These are phyloP conservation scores for Mimas tiliae DNA, from an alignment of 2,888 invertebrate genomes.

Conservation along the genomic window DNA sequence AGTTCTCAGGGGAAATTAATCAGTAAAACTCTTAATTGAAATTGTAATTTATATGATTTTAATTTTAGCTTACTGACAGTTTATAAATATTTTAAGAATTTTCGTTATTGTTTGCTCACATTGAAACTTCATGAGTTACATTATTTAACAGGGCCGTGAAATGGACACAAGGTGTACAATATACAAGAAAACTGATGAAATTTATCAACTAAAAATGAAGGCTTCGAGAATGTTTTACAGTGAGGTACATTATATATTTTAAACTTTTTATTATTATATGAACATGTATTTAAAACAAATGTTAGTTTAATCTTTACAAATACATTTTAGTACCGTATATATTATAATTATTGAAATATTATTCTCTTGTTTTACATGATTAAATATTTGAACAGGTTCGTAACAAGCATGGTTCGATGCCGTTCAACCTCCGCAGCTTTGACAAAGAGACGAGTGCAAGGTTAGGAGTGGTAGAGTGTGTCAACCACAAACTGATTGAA, in stretches of 20 bases:
- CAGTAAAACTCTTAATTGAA: constrained; percentile 55
- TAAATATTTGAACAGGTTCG: constrained; percentile 83
- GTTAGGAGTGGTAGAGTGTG: constrained; percentile 99
- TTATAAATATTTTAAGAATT: constrained; percentile 32
- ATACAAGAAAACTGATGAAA: constrained; percentile 98
- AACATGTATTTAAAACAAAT: too few relatives aligned
- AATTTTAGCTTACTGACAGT: constrained; percentile 56
- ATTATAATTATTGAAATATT: too few relatives aligned
- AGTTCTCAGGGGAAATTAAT: constrained; percentile 64
- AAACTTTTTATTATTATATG: background rate
- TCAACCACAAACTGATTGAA: constrained; percentile 98
- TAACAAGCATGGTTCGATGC: constrained; percentile 97
- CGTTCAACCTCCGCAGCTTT: constrained; percentile 97
- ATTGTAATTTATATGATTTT: constrained; percentile 48
- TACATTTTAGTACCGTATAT: too few relatives aligned
- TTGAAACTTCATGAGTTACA: background rate
- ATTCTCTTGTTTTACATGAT: too few relatives aligned
- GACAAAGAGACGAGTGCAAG: constrained; percentile 99
- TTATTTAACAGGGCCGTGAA: constrained; percentile 89
- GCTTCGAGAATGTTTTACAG: constrained; percentile 96
- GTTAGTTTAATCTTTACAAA: too few relatives aligned
- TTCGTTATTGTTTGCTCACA: background rate
- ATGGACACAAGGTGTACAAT: constrained; percentile 98
- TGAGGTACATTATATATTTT: constrained; percentile 81
- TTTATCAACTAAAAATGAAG: constrained; percentile 98